Base-by-base conservation (phyloP, 2,888 invertebrate genomes). In the Coleophora flavipennella region DNA sequence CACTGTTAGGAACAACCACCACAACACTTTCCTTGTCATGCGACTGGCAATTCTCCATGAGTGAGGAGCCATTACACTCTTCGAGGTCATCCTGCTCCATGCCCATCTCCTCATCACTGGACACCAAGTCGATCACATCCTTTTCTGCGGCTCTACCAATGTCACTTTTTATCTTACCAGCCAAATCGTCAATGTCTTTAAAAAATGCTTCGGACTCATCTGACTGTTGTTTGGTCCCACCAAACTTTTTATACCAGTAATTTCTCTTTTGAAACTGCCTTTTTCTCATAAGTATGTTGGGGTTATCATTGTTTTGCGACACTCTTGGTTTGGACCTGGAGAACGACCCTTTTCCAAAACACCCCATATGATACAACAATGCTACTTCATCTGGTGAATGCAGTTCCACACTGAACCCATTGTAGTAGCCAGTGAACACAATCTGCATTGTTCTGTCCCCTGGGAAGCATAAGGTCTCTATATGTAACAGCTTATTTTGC, bases 271-370 rank as follows among this genome's bases (percentile, higher is more conserved):
- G 46, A 70, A 87, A 89, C 50, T 91, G 90, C 46, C 90, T 83
- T 46, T 87, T 85, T 41, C 88, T 72, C 53, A 91, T 71, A 48
- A 90, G 78, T 27, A 51, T 39, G 40, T 74, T 67, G 38, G 78
- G 86, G 31, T 62, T 63, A 38, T 45, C 52, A 31, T 76, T 73
- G 46, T 56, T 71, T 53, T 67, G 76, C 26, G 66, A 67, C 45
- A 69, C 76, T 26, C 64, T 70, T 42, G 84, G 90, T 51, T 73
- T 79, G 13, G 87, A 86, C 29, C 89, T 83, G 0, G 91, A 91
- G 31, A 85, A 62, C 7, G 89, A 88, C 1, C 91, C 91, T 76
- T 92, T 93, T 1, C 94, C 94, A 72, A 91, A 94, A 62, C 86
- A 91, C 1, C 94, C 94, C 86, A 89, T 90, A 14, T 89, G 87